A percentile compares a stretch with the other conserved stretches of the same genome.
phyloP scores from a whole-genome alignment of 2,888 invertebrate species.

The Nephrotoma flavescens region DNA sequence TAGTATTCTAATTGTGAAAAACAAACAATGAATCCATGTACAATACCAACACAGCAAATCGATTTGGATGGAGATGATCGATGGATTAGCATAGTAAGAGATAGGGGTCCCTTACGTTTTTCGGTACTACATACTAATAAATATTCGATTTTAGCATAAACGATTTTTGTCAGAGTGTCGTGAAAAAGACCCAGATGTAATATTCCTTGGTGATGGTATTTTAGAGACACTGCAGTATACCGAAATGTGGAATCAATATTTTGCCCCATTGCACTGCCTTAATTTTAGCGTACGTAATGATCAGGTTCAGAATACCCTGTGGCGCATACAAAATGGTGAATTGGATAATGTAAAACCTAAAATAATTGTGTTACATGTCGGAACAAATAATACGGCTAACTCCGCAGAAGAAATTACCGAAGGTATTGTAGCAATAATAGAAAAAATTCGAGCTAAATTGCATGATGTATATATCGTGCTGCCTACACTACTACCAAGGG shows the following conservation, averaged over 20 bases:
- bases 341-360: slow-evolving; percentile 79
- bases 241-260: slow-evolving; percentile 78
- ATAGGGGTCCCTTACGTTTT: slow-evolving; percentile 8
- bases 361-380: slow-evolving; percentile 75
- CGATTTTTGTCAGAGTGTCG: slow-evolving; percentile 71
- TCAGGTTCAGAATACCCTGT: slow-evolving; percentile 74
- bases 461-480: slow-evolving; percentile 69
- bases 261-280: slow-evolving; percentile 81
- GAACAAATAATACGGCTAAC: slow-evolving; percentile 75
- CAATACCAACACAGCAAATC: slow-evolving; percentile 50
- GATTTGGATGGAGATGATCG: slow-evolving; percentile 74
- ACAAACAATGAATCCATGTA: slow-evolving; percentile 54
- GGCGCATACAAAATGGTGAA: slow-evolving; percentile 82
- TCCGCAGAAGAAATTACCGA: slow-evolving; percentile 66
- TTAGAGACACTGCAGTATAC: slow-evolving; percentile 69
- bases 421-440: slow-evolving; percentile 65
- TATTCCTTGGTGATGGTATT: slow-evolving; percentile 82
- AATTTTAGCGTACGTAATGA: slow-evolving; percentile 78
- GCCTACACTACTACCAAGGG: slow-evolving; percentile 74
- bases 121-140: slow-evolving; percentile 9
- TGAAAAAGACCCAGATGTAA: slow-evolving; percentile 83
- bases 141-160: slow-evolving; percentile 50
- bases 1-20: neutral
- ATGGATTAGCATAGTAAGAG: slow-evolving; percentile 62
- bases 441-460: slow-evolving; percentile 58